phyloP scores from a whole-genome alignment of 1,140 invertebrate genomes.

The Drosophila micromelanica region DNA sequence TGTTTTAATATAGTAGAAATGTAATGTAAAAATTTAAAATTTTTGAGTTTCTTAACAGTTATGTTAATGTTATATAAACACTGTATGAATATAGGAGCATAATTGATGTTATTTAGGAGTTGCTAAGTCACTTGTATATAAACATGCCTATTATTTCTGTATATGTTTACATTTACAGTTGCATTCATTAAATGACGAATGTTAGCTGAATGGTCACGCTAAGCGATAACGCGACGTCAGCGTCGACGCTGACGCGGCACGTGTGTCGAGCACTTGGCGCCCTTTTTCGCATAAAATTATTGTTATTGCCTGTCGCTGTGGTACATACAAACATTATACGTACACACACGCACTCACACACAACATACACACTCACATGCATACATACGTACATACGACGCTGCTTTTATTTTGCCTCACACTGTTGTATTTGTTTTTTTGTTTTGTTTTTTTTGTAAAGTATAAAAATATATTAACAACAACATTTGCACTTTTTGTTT shows the following conservation, averaged over 20 bases:
- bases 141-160: background rate
- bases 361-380: background rate
- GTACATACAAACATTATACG: background rate
- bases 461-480: conserved; percentile 35
- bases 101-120: too few relatives aligned
- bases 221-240: conserved; percentile 21
- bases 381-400: background rate
- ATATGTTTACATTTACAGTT: too few relatives aligned
- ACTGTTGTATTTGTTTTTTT: conserved; percentile 11
- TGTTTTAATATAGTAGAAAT: too few relatives aligned
- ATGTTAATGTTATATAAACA: too few relatives aligned
- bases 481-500: conserved; percentile 40
- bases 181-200: conserved; percentile 2
- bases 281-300: conserved; percentile 79
- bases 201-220: conserved; percentile 20
- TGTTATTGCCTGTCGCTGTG: conserved; percentile 23
- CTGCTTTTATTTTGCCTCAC: conserved; percentile 7
- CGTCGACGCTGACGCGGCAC: conserved; percentile 57
- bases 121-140: background rate
- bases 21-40: too few relatives aligned
- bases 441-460: conserved; percentile 14
- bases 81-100: too few relatives aligned
- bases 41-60: too few relatives aligned
- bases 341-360: background rate
- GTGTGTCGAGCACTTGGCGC: conserved; percentile 72